Evolutionary conservation across 2,888 invertebrate species (phyloP).

Genomic region (Lepidonotus clava): DNA sequence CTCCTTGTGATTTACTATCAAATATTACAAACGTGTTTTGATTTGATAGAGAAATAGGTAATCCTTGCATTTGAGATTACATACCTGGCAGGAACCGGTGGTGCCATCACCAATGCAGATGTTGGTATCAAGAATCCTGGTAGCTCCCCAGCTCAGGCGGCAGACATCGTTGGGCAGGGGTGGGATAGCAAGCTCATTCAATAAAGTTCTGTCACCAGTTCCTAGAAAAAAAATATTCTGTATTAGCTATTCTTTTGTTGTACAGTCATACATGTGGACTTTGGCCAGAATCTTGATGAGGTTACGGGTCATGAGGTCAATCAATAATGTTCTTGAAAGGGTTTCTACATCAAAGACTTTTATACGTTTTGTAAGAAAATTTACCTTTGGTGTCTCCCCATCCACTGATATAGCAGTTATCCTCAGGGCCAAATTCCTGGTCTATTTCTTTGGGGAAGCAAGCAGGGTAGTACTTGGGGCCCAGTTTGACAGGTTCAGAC

Average conservation of each 20-base stretch:
- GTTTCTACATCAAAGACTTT: no score
- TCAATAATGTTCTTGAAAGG: no score
- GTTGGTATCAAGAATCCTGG: conserved; percentile 22
- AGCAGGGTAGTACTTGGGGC: neutral
- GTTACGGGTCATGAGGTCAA: no score
- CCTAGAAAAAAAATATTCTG: neutral
- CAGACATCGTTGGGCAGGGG: conserved; percentile 10
- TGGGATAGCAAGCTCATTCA: conserved; percentile 27
- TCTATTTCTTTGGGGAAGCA: conserved; percentile 20
- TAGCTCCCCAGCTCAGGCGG: neutral
- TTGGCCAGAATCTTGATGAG: no score
- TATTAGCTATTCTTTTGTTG: neutral
- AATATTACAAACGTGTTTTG: neutral
- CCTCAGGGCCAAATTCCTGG: neutral
- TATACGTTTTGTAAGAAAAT: no score
- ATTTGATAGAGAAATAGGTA: neutral
- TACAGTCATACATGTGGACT: neutral
- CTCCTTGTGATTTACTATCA: no score
- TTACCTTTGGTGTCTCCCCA: conserved; percentile 44
- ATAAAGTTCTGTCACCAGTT: conserved; percentile 10
- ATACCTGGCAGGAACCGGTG: conserved; percentile 22
- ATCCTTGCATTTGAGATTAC: no score
- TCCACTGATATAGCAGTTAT: conserved; percentile 29
- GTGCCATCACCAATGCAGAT: conserved; percentile 25
- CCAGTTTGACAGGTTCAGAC: neutral